phyloP scores from a whole-genome alignment of 2,888 invertebrate species.

The Vanessa cardui region DNA sequence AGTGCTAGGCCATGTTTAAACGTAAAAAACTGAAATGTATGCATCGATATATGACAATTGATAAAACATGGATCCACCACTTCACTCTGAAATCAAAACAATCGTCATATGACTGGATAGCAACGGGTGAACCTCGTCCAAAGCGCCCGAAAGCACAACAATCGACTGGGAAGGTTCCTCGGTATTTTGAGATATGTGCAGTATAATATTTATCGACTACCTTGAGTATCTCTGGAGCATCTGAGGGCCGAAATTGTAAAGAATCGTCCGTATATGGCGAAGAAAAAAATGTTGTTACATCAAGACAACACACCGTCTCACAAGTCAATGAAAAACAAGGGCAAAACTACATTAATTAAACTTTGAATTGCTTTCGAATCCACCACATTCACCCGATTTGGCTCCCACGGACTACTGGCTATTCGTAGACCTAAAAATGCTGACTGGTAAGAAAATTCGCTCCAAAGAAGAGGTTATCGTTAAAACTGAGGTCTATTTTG shows the following conservation, averaged over 20 bases:
- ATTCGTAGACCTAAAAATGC: slow-evolving; percentile 30
- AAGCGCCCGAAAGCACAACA: slow-evolving; percentile 4
- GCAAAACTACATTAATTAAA: slow-evolving; percentile 6
- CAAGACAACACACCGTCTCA: slow-evolving; percentile 3
- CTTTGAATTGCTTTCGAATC: slow-evolving; percentile 17
- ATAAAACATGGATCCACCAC: slow-evolving; percentile 35
- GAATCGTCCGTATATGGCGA: not conserved
- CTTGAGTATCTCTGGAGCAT: slow-evolving; percentile 3
- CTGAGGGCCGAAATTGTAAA: not conserved
- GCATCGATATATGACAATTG: not conserved
- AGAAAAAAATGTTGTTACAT: slow-evolving; percentile 15
- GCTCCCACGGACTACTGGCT: slow-evolving; percentile 28
- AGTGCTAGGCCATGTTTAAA: slow-evolving; percentile 22
- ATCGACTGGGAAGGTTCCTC: slow-evolving; percentile 5
- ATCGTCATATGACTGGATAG: slow-evolving; percentile 30
- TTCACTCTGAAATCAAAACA: slow-evolving; percentile 30
- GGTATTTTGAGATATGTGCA: slow-evolving; percentile 26
- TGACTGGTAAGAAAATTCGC: not conserved
- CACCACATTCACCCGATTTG: slow-evolving; percentile 33
- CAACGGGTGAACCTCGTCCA: not conserved
- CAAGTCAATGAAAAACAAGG: not conserved
- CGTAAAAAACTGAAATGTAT: slow-evolving; percentile 21
- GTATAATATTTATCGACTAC: slow-evolving; percentile 20
- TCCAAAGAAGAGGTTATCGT: not conserved
- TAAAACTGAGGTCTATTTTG: not conserved